phyloP scores from a whole-genome alignment of 64 coral and sea anemone genomes.

The Montipora foliosa region DNA sequence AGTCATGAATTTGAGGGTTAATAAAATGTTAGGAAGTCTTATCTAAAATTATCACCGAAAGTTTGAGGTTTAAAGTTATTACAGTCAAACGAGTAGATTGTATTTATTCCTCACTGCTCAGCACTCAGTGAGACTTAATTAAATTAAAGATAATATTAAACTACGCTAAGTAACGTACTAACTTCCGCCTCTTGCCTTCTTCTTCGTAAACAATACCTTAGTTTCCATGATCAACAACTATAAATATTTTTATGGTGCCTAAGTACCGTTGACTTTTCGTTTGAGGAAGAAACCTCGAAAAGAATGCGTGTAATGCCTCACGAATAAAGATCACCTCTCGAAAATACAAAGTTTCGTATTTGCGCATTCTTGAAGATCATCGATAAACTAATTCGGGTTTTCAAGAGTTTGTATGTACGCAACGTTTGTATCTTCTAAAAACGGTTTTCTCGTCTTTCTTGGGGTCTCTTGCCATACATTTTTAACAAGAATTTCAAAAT shows the following conservation, averaged over 20 bases:
- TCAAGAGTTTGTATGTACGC: background rate
- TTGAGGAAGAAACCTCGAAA: background rate
- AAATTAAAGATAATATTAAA: background rate
- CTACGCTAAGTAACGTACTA: background rate
- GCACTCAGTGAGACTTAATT: too few relatives aligned
- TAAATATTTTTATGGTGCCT: conserved; percentile 3
- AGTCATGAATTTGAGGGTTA: too few relatives aligned
- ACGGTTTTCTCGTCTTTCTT: background rate
- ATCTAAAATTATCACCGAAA: too few relatives aligned
- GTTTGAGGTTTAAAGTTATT: too few relatives aligned
- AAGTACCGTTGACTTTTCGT: background rate
- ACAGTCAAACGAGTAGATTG: too few relatives aligned
- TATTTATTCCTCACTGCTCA: too few relatives aligned
- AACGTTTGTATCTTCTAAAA: background rate
- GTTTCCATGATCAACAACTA: conserved; percentile 27
- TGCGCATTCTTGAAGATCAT: background rate
- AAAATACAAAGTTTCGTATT: too few relatives aligned
- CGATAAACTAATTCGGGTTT: too few relatives aligned
- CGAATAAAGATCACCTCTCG: background rate
- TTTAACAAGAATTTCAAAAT: conserved; percentile 46
- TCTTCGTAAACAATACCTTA: background rate
- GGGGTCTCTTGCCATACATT: conserved; percentile 24
- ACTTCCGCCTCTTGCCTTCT: background rate
- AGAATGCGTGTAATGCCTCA: background rate
- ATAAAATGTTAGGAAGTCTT: too few relatives aligned